A percentile compares a stretch with the other conserved stretches of the same genome.
phyloP scores from a whole-genome alignment of 2,797 vertebrate species.

The Sitta carolinensis region DNA sequence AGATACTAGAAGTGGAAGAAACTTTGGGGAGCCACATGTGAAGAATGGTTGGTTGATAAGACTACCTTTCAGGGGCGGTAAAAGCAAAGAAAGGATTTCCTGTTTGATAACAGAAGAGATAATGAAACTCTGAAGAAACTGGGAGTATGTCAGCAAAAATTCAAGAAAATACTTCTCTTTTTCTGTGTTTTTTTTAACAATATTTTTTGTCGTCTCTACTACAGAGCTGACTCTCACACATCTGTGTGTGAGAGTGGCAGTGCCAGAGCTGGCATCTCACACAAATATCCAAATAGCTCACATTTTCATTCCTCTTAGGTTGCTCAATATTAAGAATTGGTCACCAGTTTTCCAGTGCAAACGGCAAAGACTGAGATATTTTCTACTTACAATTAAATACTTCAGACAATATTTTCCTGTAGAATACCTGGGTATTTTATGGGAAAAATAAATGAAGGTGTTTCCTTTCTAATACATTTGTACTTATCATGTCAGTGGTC shows the following conservation, averaged over 20 bases:
- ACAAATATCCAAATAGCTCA: not conserved
- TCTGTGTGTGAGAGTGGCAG: too few relatives aligned
- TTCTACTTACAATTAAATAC: not conserved
- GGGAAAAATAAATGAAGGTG: not conserved
- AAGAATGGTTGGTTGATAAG: conserved; percentile 26
- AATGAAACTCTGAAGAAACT: not conserved
- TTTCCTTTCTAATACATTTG: not conserved
- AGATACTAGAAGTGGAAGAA: conserved; percentile 35
- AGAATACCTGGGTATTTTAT: not conserved
- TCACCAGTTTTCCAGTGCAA: not conserved
- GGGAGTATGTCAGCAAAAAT: not conserved
- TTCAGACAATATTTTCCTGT: not conserved
- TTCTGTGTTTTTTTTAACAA: not conserved
- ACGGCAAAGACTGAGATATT: not conserved
- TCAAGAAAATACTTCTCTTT: not conserved
- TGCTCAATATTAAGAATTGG: not conserved
- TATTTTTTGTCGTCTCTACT: not conserved
- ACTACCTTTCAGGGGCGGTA: not conserved
- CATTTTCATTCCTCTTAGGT: not conserved
- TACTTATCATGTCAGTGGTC: not conserved
- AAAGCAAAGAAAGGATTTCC: conserved; percentile 40
- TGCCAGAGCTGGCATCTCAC: too few relatives aligned
- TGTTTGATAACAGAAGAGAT: conserved; percentile 13
- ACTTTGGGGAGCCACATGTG: not conserved
- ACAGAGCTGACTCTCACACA: too few relatives aligned